Conservation (phyloP, 2,797 vertebrate genomes). For the Netta rufina region DNA sequence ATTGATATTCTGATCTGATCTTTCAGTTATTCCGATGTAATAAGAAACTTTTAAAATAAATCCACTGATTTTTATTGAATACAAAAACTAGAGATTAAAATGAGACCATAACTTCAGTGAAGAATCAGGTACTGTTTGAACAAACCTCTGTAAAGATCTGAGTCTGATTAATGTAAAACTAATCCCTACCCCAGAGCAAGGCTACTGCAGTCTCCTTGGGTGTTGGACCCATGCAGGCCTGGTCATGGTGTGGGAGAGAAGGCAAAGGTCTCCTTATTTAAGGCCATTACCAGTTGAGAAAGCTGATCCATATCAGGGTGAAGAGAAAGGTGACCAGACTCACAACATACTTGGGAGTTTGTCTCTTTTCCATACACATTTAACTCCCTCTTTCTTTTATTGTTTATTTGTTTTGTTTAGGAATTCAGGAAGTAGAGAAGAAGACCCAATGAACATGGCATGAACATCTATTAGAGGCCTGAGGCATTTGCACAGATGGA, state of each 20-base stretch:
- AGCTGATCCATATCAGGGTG: not conserved
- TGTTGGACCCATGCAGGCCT: not conserved
- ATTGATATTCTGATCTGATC: not conserved
- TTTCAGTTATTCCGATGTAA: not conserved
- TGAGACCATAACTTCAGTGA: not conserved
- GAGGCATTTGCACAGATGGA: not conserved
- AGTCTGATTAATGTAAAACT: not conserved
- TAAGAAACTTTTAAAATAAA: not conserved
- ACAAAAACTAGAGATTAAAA: not conserved
- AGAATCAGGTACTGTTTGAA: not conserved
- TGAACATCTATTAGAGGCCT: not conserved
- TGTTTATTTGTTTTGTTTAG: not conserved
- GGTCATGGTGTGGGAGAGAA: not conserved
- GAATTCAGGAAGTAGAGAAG: not conserved
- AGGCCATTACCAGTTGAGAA: not conserved
- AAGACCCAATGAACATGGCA: not conserved
- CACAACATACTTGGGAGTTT: not conserved
- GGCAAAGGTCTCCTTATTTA: not conserved
- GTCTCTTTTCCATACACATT: not conserved
- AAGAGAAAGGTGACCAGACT: not conserved
- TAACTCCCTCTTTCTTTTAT: not conserved
- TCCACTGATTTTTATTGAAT: not conserved
- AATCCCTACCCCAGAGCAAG: not conserved
- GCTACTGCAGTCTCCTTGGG: accelerated
- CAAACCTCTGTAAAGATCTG: not conserved